phyloP scores from a whole-genome alignment of 2,797 vertebrate genomes.

The Masticophis lateralis region DNA sequence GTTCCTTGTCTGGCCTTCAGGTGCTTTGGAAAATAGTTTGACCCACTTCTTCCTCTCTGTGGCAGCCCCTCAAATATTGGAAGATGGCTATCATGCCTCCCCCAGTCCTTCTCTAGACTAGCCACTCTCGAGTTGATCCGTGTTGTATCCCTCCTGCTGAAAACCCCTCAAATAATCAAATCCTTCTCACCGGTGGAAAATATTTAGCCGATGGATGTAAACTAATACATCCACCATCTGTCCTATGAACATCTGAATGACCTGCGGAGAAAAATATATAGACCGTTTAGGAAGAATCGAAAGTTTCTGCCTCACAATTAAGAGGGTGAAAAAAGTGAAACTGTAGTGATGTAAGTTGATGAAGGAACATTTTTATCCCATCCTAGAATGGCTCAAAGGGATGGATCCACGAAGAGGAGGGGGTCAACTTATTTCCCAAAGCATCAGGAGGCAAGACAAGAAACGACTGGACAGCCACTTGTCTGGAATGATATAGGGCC shows the following conservation, averaged over 20 bases:
- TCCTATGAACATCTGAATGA: conserved; percentile 67
- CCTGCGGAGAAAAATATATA: conserved; percentile 50
- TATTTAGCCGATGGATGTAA: conserved; percentile 68
- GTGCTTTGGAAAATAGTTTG: too few relatives aligned
- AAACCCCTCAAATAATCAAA: not conserved
- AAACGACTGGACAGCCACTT: too few relatives aligned
- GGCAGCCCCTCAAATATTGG: too few relatives aligned
- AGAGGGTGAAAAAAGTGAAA: not conserved
- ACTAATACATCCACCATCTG: conserved; percentile 73
- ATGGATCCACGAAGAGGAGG: not conserved
- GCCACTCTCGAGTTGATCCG: not conserved
- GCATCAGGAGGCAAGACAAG: too few relatives aligned
- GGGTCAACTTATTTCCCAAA: too few relatives aligned
- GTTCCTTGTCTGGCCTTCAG: too few relatives aligned
- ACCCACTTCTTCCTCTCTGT: too few relatives aligned
- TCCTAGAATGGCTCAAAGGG: not conserved
- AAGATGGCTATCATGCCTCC: too few relatives aligned
- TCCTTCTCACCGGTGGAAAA: conserved; percentile 72
- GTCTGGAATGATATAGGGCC: too few relatives aligned
- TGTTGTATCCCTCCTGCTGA: not conserved
- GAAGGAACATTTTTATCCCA: not conserved
- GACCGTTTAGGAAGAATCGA: not conserved
- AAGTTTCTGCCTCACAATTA: not conserved
- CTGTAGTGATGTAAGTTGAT: not conserved
- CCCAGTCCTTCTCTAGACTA: too few relatives aligned